Evolutionary conservation across 2,113 vertebrate species (phyloP).

Genomic region (Stercorarius parasiticus): DNA sequence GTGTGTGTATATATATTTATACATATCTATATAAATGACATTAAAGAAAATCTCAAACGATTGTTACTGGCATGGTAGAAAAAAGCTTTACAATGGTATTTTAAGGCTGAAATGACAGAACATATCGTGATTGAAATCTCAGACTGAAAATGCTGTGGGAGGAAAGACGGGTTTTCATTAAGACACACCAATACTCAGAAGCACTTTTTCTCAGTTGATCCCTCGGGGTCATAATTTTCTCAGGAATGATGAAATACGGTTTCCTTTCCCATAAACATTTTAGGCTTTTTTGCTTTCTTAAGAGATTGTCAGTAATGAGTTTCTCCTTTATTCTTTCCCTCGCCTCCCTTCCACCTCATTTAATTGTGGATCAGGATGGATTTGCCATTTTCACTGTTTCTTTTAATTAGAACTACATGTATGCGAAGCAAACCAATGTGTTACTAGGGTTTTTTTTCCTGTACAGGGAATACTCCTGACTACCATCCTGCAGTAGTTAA

Average conservation of each 20-base stretch:
- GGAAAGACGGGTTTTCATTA: background rate
- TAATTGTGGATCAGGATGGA: background rate
- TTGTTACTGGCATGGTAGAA: background rate
- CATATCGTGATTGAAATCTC: background rate
- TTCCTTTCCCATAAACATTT: conserved; percentile 18
- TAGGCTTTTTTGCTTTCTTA: background rate
- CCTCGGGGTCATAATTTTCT: conserved; percentile 8
- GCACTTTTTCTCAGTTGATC: background rate
- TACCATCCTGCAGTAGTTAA: background rate
- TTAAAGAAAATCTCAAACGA: background rate
- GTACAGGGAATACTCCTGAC: background rate
- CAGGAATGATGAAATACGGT: background rate
- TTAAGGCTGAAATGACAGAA: conserved; percentile 10
- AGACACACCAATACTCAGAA: background rate
- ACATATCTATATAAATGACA: background rate
- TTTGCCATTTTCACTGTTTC: background rate
- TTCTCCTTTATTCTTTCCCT: background rate
- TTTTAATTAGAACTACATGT: background rate
- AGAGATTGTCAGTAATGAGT: background rate
- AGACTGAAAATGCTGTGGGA: background rate
- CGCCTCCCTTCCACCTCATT: background rate
- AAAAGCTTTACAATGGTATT: background rate
- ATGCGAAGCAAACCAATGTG: background rate
- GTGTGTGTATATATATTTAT: too few relatives aligned
- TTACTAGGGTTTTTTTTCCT: background rate